Conservation (phyloP, 1,140 invertebrate genomes). For the Acromyrmex echinatior region DNA sequence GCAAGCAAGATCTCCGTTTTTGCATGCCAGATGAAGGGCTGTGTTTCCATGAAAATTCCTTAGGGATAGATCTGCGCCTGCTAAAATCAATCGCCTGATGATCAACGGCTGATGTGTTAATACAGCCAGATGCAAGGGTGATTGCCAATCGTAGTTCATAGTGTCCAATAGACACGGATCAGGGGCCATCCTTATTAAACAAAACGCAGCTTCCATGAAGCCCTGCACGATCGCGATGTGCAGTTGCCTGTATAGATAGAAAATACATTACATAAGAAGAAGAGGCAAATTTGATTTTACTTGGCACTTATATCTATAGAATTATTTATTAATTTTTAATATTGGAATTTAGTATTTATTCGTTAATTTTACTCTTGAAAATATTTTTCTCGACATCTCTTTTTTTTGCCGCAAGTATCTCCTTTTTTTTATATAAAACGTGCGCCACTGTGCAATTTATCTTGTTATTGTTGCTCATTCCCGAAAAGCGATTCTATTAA, state of each 20-base stretch:
- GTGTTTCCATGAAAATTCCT: slow-evolving; percentile 90
- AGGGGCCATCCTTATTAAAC: slow-evolving; percentile 90
- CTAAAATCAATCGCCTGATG: slow-evolving; percentile 89
- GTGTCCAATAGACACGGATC: slow-evolving; percentile 90
- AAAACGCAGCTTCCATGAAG: slow-evolving; percentile 89
- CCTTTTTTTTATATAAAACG: not conserved
- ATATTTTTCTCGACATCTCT: not conserved
- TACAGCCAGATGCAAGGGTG: slow-evolving; percentile 92
- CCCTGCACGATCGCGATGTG: slow-evolving; percentile 92
- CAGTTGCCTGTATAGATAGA: slow-evolving; percentile 88
- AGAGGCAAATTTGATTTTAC: too few relatives aligned
- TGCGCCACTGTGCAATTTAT: slow-evolving; percentile 7
- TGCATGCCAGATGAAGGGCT: slow-evolving; percentile 90
- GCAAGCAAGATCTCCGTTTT: slow-evolving; percentile 88
- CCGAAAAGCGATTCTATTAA: slow-evolving; percentile 8
- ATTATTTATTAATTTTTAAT: slow-evolving; percentile 16
- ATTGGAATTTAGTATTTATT: not conserved
- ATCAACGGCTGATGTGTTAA: slow-evolving; percentile 90
- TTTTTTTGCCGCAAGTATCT: not conserved
- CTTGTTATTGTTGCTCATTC: slow-evolving; percentile 11
- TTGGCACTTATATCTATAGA: not conserved
- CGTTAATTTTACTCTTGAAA: not conserved
- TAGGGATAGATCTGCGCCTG: slow-evolving; percentile 89
- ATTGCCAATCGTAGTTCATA: slow-evolving; percentile 89
- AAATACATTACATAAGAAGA: slow-evolving; percentile 12